Percentiles rank a stretch among this genome's conserved stretches.
These are phyloP conservation scores for Caligus rogercresseyi DNA, from an alignment of 1,140 invertebrate genomes.

Conservation along the genomic window DNA sequence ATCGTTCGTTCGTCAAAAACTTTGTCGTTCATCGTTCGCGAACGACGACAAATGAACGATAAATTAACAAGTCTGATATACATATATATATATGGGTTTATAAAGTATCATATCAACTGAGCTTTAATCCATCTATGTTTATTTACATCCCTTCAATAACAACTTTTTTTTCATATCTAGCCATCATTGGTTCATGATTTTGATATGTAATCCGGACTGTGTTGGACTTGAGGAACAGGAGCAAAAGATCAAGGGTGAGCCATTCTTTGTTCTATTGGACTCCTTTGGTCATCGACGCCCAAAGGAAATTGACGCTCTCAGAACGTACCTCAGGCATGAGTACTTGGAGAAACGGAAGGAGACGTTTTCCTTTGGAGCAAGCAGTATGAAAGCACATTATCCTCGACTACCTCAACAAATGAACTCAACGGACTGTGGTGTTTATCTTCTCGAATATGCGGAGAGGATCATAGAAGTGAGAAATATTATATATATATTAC, in stretches of 20 bases:
- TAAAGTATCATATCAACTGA: no score
- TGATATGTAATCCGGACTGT: neutral
- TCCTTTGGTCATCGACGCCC: neutral
- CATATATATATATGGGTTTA: no score
- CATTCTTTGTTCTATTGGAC: constrained; percentile 8
- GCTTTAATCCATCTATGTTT: no score
- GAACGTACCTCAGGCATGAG: neutral
- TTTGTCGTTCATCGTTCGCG: no score
- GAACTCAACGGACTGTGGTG: constrained; percentile 12
- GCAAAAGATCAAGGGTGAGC: neutral
- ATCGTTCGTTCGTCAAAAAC: no score
- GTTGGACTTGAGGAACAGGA: neutral
- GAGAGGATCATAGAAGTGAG: constrained; percentile 1
- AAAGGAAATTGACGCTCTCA: neutral
- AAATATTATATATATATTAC: neutral
- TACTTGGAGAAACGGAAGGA: neutral
- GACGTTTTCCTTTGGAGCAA: neutral
- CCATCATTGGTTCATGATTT: neutral
- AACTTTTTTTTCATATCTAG: neutral
- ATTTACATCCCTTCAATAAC: neutral
- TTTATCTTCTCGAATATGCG: constrained; percentile 8
- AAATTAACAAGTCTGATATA: neutral
- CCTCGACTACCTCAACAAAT: constrained; percentile 4
- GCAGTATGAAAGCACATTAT: neutral
- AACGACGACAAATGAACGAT: no score